A percentile compares a stretch with the other conserved stretches of the same genome.
phyloP scores from a whole-genome alignment of 1,140 invertebrate genomes.

The Tetragonula clypearis region DNA sequence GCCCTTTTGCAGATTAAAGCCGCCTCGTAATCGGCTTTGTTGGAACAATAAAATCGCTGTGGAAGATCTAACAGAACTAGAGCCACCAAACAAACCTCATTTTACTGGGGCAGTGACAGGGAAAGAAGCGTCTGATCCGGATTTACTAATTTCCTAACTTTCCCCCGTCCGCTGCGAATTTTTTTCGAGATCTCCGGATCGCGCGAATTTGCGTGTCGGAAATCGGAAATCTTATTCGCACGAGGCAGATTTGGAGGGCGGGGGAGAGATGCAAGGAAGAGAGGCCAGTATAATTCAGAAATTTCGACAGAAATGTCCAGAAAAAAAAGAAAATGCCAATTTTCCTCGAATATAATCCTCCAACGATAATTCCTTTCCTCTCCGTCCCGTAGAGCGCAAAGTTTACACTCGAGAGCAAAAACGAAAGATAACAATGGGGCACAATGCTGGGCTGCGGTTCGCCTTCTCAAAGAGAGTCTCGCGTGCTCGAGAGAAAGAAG shows the following conservation, averaged over 20 bases:
- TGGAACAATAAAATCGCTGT: constrained; percentile 60
- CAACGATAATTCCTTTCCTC: not conserved
- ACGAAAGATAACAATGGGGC: constrained; percentile 29
- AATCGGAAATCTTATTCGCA: not conserved
- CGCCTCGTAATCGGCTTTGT: constrained; percentile 72
- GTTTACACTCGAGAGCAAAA: constrained; percentile 38
- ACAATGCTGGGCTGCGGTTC: not conserved
- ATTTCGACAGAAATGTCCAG: not conserved
- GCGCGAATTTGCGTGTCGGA: no score
- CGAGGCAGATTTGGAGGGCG: not conserved
- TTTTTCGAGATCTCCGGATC: no score
- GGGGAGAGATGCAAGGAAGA: no score
- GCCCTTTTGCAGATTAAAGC: constrained; percentile 48
- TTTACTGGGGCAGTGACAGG: not conserved
- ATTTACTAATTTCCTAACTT: constrained; percentile 48
- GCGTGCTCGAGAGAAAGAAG: not conserved
- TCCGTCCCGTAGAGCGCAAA: not conserved
- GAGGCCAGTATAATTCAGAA: no score
- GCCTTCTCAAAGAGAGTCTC: not conserved
- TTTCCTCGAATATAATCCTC: not conserved
- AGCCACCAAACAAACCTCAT: constrained; percentile 70
- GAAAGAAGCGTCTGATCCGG: constrained; percentile 23
- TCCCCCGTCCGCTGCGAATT: not conserved
- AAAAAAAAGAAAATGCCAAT: not conserved
- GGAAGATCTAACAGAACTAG: constrained; percentile 49